Conservation (phyloP, 2,888 invertebrate genomes). For the Brenthis ino region DNA sequence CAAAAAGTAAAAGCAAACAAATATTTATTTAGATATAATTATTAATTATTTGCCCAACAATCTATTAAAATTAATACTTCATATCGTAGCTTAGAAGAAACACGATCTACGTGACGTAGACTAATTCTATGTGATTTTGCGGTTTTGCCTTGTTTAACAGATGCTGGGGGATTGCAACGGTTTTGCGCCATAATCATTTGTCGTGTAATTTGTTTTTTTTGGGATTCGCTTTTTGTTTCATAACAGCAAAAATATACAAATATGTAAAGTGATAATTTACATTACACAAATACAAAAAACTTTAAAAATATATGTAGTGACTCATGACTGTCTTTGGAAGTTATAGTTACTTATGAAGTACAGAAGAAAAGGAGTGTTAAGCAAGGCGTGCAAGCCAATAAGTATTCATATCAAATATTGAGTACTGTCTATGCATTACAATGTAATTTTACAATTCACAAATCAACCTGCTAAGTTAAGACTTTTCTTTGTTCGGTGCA, state of each 20-base stretch:
- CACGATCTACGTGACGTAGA: slow-evolving; percentile 23
- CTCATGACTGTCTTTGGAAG: no score
- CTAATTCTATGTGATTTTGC: slow-evolving; percentile 22
- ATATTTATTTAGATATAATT: neutral
- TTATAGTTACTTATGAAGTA: no score
- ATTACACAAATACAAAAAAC: no score
- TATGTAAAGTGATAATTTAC: neutral
- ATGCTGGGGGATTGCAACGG: neutral
- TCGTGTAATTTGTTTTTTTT: neutral
- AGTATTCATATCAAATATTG: no score
- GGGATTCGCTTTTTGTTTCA: neutral
- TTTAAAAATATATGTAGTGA: no score
- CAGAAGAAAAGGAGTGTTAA: no score
- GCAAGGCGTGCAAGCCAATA: no score
- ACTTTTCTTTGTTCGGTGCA: no score
- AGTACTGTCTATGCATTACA: no score
- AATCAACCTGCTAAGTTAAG: no score
- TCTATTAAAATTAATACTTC: slow-evolving; percentile 10
- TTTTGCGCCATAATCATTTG: neutral
- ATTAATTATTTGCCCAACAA: neutral
- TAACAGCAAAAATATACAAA: neutral
- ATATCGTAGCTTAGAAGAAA: neutral
- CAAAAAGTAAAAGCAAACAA: neutral
- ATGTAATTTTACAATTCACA: no score
- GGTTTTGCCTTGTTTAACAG: slow-evolving; percentile 9